Evolutionary conservation across 2,888 invertebrate species (phyloP).

Genomic region (Augochlorella aurata): DNA sequence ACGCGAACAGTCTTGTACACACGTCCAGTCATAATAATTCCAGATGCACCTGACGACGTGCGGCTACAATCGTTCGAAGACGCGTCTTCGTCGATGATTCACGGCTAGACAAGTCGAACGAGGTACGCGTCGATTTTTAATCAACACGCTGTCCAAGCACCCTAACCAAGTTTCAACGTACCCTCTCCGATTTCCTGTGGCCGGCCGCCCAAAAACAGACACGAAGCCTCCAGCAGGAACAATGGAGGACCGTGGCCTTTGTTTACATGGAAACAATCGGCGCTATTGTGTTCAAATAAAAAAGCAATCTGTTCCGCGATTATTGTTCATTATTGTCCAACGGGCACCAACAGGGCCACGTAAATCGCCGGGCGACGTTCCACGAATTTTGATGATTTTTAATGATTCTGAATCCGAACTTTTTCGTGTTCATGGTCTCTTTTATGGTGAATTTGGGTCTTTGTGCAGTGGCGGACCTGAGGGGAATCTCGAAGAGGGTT

Average conservation of each 20-base stretch:
- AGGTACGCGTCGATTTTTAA: constrained; percentile 52
- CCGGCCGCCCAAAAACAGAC: background rate
- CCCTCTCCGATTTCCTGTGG: constrained; percentile 34
- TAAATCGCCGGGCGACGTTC: constrained; percentile 15
- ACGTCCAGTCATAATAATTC: constrained; percentile 51
- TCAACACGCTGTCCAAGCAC: constrained; percentile 26
- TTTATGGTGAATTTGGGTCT: background rate
- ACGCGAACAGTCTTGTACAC: constrained; percentile 29
- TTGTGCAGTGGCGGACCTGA: background rate
- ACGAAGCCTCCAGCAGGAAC: constrained; percentile 35
- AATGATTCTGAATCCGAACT: background rate
- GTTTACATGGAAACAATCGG: constrained; percentile 44
- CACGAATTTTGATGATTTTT: constrained; percentile 13
- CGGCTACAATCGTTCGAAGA: constrained; percentile 20
- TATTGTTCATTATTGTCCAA: constrained; percentile 17
- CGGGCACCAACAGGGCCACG: background rate
- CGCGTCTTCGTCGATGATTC: constrained; percentile 52
- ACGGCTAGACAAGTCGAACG: constrained; percentile 48
- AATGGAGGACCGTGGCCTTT: constrained; percentile 36
- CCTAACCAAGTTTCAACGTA: constrained; percentile 12
- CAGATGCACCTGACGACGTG: constrained; percentile 44
- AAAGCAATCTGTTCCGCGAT: constrained; percentile 39
- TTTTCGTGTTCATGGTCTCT: background rate
- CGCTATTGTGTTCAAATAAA: constrained; percentile 30
- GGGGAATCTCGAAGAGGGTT: background rate